Evolutionary conservation across 2,888 invertebrate species (phyloP), one percentile per base, ranked within the genome.

Genomic region (Saturnia pavonia): DNA sequence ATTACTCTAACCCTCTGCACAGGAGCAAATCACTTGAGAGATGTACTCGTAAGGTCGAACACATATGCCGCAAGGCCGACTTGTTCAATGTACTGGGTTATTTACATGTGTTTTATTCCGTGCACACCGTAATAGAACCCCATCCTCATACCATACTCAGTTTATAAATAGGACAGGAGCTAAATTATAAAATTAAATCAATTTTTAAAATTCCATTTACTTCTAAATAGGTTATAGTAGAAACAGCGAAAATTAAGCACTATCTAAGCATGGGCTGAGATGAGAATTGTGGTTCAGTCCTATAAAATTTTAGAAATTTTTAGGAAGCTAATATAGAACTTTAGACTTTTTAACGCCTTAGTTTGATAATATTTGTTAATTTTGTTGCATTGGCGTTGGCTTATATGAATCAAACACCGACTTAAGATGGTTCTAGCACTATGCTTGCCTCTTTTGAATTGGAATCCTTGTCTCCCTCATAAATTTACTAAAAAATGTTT

Each of bases 31-130:
- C 57, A 60, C 57, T 60, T 60, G 57, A 60, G 57, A 60, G n/a
- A n/a, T n/a, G n/a, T n/a, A n/a, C n/a, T n/a, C 27, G 8, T 60
- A 27, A 60, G 57, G 57, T 84, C 86, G 79, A 71, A 76, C 75
- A 79, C 82, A 82, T 75, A 78, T 77, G 74, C 72, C 72, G 74
- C 88, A 88, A 89, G 90, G 91, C 85, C 84, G 78, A 80, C 88
- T 73, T 75, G 76, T 79, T 77, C 74, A 73, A 3, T 74, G 79
- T 77, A 82, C 80, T 78, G 70, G 78, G n/a, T 76, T 78, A 75
- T 73, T 73, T 73, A 12, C 22, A 54, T 74, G 71, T 67, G 71
- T 75, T 34, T n/a, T 66, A 66, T 48, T 70, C 51, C 42, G 14
- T 66, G 63, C 25, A 12, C 27, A 27, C 57, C 57, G 14, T 25